phyloP scores from a whole-genome alignment of 2,888 invertebrate genomes.

The Apamea crenata region DNA sequence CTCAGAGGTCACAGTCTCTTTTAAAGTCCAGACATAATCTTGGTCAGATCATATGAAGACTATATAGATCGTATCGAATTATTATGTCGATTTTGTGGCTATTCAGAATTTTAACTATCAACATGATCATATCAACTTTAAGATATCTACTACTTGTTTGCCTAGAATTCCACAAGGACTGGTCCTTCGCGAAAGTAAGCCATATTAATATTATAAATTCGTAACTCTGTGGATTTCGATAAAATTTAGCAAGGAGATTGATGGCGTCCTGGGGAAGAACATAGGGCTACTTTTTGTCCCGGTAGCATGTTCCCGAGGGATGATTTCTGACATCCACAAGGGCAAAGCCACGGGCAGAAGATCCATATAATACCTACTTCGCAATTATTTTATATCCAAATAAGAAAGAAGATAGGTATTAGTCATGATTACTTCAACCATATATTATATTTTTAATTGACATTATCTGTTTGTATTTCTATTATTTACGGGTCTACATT shows the following conservation, averaged over 20 bases:
- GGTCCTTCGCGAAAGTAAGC: neutral
- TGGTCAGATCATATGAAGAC: too few relatives aligned
- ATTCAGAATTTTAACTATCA: neutral
- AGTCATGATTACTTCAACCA: neutral
- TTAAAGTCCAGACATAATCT: too few relatives aligned
- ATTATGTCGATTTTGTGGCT: neutral
- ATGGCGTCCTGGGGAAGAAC: too few relatives aligned
- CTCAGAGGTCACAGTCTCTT: too few relatives aligned
- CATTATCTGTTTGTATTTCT: neutral
- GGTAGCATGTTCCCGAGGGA: too few relatives aligned
- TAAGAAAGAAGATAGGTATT: neutral
- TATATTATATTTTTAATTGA: neutral
- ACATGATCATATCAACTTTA: neutral
- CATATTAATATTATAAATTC: too few relatives aligned
- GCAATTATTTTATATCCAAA: neutral
- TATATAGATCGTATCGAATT: too few relatives aligned
- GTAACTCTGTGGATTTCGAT: too few relatives aligned
- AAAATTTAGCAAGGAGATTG: too few relatives aligned
- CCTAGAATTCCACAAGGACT: neutral
- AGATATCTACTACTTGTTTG: neutral
- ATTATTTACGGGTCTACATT: neutral
- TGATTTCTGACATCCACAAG: too few relatives aligned
- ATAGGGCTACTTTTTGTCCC: too few relatives aligned
- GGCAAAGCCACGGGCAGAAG: too few relatives aligned
- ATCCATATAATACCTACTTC: neutral